These are phyloP conservation scores for Nemapogon koenigi DNA, from an alignment of 2,888 invertebrate genomes.

Conservation along the genomic window DNA sequence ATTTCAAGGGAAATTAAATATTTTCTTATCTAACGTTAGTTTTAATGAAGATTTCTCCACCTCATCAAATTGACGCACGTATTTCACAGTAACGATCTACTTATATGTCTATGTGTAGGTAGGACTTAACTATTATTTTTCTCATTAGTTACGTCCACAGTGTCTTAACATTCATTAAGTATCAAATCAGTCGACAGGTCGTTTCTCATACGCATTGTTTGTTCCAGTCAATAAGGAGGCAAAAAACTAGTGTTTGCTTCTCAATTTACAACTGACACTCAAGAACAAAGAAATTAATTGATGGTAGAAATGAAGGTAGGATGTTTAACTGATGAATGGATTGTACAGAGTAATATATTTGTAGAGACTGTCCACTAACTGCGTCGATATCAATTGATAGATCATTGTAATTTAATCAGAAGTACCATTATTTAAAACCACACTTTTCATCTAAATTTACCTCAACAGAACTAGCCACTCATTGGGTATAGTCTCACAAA, in stretches of 20 bases:
- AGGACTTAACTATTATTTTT: constrained; percentile 26
- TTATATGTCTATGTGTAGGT: neutral
- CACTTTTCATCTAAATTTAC: too few species aligned
- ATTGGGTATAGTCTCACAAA: too few species aligned
- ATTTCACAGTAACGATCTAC: too few species aligned
- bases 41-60: too few species aligned
- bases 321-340: constrained; percentile 37
- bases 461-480: too few species aligned
- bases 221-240: constrained; percentile 29
- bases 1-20: too few species aligned
- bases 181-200: constrained; percentile 40
- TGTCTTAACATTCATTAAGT: constrained; percentile 46
- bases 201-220: constrained; percentile 50
- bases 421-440: too few species aligned
- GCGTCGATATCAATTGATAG: too few species aligned
- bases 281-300: constrained; percentile 62
- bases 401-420: too few species aligned
- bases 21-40: too few species aligned
- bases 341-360: constrained; percentile 23
- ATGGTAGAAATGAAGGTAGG: constrained; percentile 51
- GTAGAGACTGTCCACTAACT: constrained; percentile 18
- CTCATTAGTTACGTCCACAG: constrained; percentile 42
- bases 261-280: constrained; percentile 58
- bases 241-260: constrained; percentile 55
- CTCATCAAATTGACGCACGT: too few species aligned